A percentile compares a stretch with the other conserved stretches of the same genome.
Conservation (phyloP, 2,113 vertebrate species). For the Gavia stellata region DNA sequence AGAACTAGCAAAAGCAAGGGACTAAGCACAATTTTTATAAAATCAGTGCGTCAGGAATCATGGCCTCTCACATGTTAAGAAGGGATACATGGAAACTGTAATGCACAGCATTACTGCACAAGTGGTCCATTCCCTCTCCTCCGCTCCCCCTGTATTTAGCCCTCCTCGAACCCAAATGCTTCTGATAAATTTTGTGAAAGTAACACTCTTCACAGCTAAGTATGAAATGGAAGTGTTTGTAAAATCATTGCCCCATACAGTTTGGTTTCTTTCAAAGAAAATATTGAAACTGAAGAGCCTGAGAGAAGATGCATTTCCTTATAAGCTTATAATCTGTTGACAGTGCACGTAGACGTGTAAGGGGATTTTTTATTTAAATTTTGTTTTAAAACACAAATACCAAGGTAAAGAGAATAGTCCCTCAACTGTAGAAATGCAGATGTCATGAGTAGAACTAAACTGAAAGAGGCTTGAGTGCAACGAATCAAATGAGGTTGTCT, state of each 20-base stretch:
- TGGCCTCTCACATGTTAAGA: not conserved
- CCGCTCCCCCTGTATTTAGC: rapidly evolving
- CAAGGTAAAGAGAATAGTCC: not conserved
- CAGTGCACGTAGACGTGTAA: not conserved
- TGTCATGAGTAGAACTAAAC: not conserved
- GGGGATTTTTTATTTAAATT: not conserved
- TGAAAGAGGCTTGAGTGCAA: not conserved
- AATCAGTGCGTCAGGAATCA: not conserved
- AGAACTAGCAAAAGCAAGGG: not conserved
- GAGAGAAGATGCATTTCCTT: not conserved
- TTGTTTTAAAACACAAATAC: not conserved
- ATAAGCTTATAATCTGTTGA: not conserved
- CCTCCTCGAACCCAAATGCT: not conserved
- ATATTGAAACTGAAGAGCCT: not conserved
- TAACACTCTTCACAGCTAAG: not conserved
- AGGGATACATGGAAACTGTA: not conserved
- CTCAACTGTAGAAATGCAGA: not conserved
- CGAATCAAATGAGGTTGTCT: not conserved
- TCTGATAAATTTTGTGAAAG: not conserved
- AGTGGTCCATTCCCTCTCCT: not conserved
- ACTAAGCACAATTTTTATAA: not conserved
- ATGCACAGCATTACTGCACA: too few species aligned
- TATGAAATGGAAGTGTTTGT: not conserved
- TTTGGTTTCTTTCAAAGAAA: not conserved
- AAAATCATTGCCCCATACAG: not conserved